These are phyloP conservation scores for Mercenaria mercenaria DNA, from an alignment of 1,140 invertebrate genomes.

Conservation along the genomic window DNA sequence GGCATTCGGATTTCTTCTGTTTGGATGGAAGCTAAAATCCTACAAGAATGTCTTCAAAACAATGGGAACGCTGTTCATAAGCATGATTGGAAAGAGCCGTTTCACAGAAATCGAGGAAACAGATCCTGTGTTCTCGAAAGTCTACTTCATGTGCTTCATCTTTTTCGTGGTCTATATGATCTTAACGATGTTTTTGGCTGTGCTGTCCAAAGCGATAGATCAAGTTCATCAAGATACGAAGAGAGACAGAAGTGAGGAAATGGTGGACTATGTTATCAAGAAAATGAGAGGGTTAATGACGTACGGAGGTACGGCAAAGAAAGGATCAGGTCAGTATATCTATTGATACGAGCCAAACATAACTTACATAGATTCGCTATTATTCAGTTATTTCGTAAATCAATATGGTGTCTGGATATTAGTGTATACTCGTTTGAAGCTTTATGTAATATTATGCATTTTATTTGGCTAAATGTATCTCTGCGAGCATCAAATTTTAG, in stretches of 20 bases:
- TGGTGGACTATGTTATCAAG: conserved; percentile 69
- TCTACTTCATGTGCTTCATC: conserved; percentile 75
- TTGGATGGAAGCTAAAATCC: conserved; percentile 68
- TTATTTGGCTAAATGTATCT: too few relatives aligned
- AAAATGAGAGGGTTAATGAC: conserved; percentile 61
- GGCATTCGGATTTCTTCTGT: conserved; percentile 72
- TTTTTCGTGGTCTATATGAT: conserved; percentile 72
- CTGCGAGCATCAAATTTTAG: too few relatives aligned
- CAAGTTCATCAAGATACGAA: conserved; percentile 69
- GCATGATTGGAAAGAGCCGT: conserved; percentile 89
- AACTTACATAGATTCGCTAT: too few relatives aligned
- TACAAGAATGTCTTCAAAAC: conserved; percentile 75
- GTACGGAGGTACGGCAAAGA: conserved; percentile 41
- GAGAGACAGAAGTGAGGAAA: conserved; percentile 66
- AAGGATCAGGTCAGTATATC: background rate
- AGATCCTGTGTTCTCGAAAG: conserved; percentile 69
- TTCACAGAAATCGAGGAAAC: conserved; percentile 75
- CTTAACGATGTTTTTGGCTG: conserved; percentile 76
- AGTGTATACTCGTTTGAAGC: too few relatives aligned
- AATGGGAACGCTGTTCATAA: conserved; percentile 75
- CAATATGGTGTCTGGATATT: too few relatives aligned
- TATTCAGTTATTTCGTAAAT: too few relatives aligned
- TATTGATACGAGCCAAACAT: too few relatives aligned
- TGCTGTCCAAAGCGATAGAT: conserved; percentile 74
- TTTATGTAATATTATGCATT: too few relatives aligned